Conservation (phyloP, 2,888 invertebrate genomes). For the Tenodera sinensis region DNA sequence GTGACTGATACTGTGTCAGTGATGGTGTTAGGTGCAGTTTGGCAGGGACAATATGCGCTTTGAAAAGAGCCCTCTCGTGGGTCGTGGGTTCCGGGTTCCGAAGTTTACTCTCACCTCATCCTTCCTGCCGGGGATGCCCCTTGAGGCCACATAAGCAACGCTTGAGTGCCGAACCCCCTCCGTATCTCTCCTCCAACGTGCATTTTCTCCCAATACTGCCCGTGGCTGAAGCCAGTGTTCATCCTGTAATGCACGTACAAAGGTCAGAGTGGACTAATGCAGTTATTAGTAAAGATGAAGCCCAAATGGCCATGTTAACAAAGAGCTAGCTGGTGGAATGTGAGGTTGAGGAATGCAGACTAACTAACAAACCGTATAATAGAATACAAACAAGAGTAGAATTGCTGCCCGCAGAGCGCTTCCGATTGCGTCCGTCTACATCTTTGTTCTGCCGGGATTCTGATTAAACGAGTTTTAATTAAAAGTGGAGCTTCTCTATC, state of each 20-base stretch:
- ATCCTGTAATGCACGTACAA: not conserved
- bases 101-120: too few relatives aligned
- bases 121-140: too few relatives aligned
- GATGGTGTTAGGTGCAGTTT: too few relatives aligned
- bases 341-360: not conserved
- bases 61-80: too few relatives aligned
- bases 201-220: too few relatives aligned
- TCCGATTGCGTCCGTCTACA: not conserved
- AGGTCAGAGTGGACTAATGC: not conserved
- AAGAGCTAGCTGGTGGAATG: not conserved
- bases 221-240: not conserved
- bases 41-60: too few relatives aligned
- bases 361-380: not conserved
- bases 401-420: not conserved
- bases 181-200: too few relatives aligned
- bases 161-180: too few relatives aligned
- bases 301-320: not conserved
- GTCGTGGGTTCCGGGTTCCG: too few relatives aligned
- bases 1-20: too few relatives aligned
- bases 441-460: not conserved
- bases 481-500: not conserved
- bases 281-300: not conserved
- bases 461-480: not conserved
- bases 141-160: too few relatives aligned
- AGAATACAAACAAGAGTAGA: not conserved